Conservation (phyloP, 2,888 invertebrate genomes). For the Lucinisca nassula region DNA sequence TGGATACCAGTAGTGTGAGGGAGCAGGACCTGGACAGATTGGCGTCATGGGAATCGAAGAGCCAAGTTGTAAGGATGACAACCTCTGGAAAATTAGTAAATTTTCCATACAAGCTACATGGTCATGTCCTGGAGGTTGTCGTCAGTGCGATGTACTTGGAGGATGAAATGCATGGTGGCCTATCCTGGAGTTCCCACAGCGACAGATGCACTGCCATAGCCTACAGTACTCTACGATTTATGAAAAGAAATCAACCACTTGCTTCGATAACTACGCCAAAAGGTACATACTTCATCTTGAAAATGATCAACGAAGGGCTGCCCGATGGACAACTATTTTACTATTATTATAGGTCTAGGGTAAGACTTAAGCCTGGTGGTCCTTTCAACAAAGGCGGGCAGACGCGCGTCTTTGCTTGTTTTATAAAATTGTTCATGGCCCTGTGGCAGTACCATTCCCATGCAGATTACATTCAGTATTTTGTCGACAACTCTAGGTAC, state of each 20-base stretch:
- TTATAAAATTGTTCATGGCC: too few relatives aligned
- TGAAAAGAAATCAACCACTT: not conserved
- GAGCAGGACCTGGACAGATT: not conserved
- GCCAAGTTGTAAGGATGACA: not conserved
- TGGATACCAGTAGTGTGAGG: not conserved
- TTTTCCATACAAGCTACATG: not conserved
- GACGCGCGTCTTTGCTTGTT: too few relatives aligned
- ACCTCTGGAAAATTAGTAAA: not conserved
- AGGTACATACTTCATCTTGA: not conserved
- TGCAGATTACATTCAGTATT: too few relatives aligned
- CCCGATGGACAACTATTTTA: not conserved
- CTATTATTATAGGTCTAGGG: too few relatives aligned
- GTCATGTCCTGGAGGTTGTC: not conserved
- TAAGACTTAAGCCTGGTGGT: too few relatives aligned
- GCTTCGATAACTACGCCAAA: not conserved
- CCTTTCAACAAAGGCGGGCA: too few relatives aligned
- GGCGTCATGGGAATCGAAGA: not conserved
- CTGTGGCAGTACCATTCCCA: too few relatives aligned
- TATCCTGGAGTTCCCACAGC: not conserved
- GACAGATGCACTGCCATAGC: not conserved
- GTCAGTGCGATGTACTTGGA: not conserved
- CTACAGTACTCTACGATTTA: not conserved
- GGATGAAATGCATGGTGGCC: not conserved
- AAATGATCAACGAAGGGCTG: not conserved
- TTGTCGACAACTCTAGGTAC: too few relatives aligned